Base-by-base conservation (phyloP, 2,113 vertebrate species). In the Danionella cerebrum region DNA sequence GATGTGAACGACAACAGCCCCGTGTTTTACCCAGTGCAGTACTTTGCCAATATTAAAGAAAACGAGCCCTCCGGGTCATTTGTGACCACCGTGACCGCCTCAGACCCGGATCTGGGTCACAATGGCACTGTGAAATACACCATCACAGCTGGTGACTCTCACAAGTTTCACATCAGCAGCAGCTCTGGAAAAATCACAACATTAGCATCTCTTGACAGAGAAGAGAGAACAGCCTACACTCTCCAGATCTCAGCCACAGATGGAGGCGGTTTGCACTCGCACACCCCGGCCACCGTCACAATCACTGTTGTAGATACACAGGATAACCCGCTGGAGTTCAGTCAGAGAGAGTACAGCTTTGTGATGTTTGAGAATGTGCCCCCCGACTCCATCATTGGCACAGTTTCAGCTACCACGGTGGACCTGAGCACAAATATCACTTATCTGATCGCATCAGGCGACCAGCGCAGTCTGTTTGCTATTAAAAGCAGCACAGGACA, bases 1-100 rank as follows among this genome's bases (percentile, higher is more conserved):
- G 96, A 99, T 75, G 75, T 95, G 35, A 99, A 98, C 65, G 96
- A 99, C 83, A 97, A 99, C 54, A 92, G 91, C 74, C 96, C 96
- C 0, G 85, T 95, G 36, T 99, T 99, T 80, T 98, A 98, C 71
- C 96, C 96, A 0, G 53, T 96, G 65, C 96, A 97, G 65, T 98
- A 99, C 79, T 99, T 99, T 78, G 93, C 96, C 52, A 93, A 91
- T 6, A 89, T 98, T 18, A 93, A 94, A 65, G 96, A 99, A 78
- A 98, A 98, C 1, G 94, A 98, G 72, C 96, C 96, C 2, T 82
- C 89, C 0, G 94, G 91, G 9, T 92, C 91, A 68, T 93, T 90
- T 3, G 87, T 98, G 68, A 89, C 91, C 45, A 90, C 89, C 0
- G 91, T 97, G 55, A 93, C 91, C 55, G 96, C 96, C 70, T 88